Conservation (phyloP, 2,888 invertebrate species). For the Limnephilus lunatus region DNA sequence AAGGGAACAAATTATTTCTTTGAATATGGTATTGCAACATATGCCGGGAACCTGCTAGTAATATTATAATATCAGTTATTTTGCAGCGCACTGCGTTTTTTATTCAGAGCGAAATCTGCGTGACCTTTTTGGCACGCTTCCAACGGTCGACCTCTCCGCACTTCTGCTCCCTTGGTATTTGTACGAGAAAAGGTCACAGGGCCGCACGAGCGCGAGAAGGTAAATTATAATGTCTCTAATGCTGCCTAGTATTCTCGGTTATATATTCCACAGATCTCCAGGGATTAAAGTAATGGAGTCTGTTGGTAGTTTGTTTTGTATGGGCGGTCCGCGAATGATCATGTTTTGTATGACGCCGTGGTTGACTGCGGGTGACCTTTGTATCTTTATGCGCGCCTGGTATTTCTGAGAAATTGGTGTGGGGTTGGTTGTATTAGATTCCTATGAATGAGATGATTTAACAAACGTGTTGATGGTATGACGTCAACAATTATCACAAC, state of each 20-base stretch:
- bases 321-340: neutral
- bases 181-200: constrained; percentile 55
- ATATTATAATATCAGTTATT: neutral
- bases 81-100: neutral
- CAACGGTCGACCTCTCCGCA: constrained; percentile 24
- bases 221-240: neutral
- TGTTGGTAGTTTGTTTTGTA: constrained; percentile 9
- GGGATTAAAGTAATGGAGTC: neutral
- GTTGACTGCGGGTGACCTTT: neutral
- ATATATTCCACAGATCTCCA: neutral
- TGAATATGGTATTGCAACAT: too few relatives aligned
- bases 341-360: constrained; percentile 3
- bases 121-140: constrained; percentile 5
- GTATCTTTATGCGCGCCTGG: constrained; percentile 4
- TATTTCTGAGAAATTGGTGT: constrained; percentile 10
- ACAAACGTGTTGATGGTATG: neutral
- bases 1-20: too few relatives aligned
- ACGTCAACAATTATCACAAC: neutral
- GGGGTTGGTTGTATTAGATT: neutral
- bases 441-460: neutral
- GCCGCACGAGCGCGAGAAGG: neutral
- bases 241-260: neutral
- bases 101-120: neutral
- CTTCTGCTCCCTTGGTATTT: constrained; percentile 49
- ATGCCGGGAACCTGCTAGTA: too few relatives aligned